Evolutionary conservation across 1,140 invertebrate species (phyloP), one percentile per base, ranked within the genome.

Genomic region (Globodera ellingtonae): DNA sequence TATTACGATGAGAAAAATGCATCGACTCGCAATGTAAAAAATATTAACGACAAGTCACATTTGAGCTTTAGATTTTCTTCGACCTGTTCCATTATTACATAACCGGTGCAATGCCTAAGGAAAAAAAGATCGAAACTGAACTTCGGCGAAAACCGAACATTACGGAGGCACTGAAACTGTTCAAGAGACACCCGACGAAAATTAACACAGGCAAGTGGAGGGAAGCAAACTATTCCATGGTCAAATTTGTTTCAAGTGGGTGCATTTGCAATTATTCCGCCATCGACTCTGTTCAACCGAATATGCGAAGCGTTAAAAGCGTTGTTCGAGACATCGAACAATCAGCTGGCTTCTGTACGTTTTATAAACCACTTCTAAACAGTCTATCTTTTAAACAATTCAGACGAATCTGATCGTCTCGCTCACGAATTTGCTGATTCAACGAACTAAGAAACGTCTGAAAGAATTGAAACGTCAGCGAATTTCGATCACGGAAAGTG

Each of bases 1-100:
- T 82, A 85, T 77, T 85, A 79, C 67, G 76, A 85, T 62, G n/a
- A 47, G 18, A 74, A 75, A n/a, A 84, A 84, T 72, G 15, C 8
- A 0, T 50, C 47, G 79, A 84, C 66, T 79, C 82, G 24, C 65
- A 84, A 72, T 44, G 72, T 80, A 35, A 71, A 21, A 50, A 52
- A 48, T 83, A 62, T n/a, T 35, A 35, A 65, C 46, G 59, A 62
- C 9, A 69, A 44, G 8, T 81, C 1, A 10, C 50, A 70, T 56
- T 84, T n/a, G 2, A 18, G 10, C 78, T 85, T 74, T 65, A 86
- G 83, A 79, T 84, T n/a, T 84, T 79, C 75, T 71, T 81, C 46
- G 78, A 73, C n/a, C 83, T 85, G 7, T 85, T 82, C 73, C 81
- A 87, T 56, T 78, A 69, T 13, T 85, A 87, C 70, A 59, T 72